Percentiles rank a stretch among this genome's conserved stretches.
Conservation (phyloP, 2,888 invertebrate species). For the Lasiommata megera region DNA sequence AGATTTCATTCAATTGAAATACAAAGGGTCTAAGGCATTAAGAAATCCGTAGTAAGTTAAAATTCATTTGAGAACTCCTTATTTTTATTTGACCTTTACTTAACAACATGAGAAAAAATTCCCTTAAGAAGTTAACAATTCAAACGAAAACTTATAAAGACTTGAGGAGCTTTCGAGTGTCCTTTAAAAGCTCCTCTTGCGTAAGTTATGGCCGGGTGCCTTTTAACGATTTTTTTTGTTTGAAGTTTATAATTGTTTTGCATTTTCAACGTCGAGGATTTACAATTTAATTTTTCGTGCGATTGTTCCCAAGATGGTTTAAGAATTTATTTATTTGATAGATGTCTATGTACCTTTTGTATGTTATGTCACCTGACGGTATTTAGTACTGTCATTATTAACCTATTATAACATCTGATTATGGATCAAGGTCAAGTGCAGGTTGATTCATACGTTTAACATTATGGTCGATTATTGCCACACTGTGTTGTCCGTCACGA, state of each 20-base stretch:
- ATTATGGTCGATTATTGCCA: no score
- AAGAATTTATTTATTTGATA: no score
- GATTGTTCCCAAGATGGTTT: background rate
- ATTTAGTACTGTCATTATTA: no score
- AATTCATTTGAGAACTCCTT: background rate
- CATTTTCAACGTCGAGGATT: background rate
- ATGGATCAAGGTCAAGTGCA: no score
- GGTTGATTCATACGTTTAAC: no score
- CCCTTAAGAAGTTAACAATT: background rate
- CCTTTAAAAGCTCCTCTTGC: background rate
- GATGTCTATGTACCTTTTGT: no score
- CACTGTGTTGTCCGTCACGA: no score
- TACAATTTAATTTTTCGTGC: background rate
- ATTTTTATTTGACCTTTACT: background rate
- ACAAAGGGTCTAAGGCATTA: no score
- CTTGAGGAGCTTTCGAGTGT: background rate
- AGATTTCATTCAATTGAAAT: no score
- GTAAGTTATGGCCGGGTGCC: background rate
- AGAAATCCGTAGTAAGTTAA: no score
- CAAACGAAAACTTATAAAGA: slow-evolving; percentile 8
- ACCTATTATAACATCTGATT: no score
- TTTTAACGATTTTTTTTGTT: background rate
- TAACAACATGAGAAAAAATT: background rate
- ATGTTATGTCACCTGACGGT: no score
- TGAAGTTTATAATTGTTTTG: background rate